Conservation (phyloP, 2,888 invertebrate species). For the Platycheirus albimanus region DNA sequence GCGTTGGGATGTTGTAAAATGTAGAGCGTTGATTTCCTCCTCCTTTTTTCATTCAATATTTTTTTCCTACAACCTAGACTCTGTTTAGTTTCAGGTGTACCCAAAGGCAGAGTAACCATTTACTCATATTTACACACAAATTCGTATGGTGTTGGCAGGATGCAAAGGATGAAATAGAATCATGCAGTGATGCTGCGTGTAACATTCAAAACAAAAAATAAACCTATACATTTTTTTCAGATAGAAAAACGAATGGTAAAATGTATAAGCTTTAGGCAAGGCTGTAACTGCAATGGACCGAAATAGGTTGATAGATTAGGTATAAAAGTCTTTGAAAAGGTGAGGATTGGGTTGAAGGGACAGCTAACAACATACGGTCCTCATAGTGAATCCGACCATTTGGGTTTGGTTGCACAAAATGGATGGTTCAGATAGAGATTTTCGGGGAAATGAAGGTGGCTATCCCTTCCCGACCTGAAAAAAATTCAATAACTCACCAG, state of each 20-base stretch:
- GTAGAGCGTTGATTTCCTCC: background rate
- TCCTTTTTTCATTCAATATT: background rate
- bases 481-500: too few species aligned
- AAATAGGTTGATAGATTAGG: background rate
- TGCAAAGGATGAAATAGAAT: conserved; percentile 43
- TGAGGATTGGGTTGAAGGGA: background rate
- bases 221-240: background rate
- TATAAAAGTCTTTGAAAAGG: background rate
- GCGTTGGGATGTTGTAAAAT: too few species aligned
- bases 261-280: conserved; percentile 30
- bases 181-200: background rate
- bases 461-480: too few species aligned
- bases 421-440: too few species aligned
- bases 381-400: background rate
- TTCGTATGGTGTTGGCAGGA: conserved; percentile 63
- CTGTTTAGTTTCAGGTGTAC: conserved; percentile 26
- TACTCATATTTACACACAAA: conserved; percentile 64
- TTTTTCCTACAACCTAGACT: conserved; percentile 1
- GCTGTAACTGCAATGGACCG: background rate
- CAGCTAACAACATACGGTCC: background rate
- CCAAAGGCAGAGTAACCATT: conserved; percentile 55
- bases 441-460: too few species aligned
- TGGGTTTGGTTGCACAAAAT: too few species aligned
- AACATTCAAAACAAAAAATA: background rate
- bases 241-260: conserved; percentile 18